phyloP scores from a whole-genome alignment of 2,113 vertebrate genomes.

The Carlito syrichta region DNA sequence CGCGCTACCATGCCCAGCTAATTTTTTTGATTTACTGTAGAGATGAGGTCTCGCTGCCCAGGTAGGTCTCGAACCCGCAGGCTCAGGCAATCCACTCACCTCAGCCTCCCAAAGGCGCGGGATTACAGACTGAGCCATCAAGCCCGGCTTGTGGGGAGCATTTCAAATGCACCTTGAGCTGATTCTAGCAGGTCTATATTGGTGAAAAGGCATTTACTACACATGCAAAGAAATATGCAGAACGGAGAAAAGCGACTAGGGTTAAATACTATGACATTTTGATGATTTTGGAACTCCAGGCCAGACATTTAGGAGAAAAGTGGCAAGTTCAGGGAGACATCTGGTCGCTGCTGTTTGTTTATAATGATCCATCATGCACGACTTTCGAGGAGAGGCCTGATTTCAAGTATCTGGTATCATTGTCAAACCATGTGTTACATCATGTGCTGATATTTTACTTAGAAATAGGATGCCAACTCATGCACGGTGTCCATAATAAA shows the following conservation, averaged over 20 bases:
- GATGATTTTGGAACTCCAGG: not conserved
- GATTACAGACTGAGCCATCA: too few species aligned
- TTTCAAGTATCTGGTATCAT: not conserved
- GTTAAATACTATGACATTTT: not conserved
- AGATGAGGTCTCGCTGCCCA: too few species aligned
- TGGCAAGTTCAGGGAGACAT: not conserved
- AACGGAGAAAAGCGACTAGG: not conserved
- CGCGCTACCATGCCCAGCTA: too few species aligned
- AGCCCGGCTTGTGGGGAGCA: too few species aligned
- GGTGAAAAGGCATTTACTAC: conserved; percentile 36
- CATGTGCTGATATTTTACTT: not conserved
- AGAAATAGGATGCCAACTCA: not conserved
- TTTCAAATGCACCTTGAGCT: not conserved
- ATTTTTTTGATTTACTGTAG: too few species aligned
- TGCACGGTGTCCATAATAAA: not conserved
- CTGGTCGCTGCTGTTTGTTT: not conserved
- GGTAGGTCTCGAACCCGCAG: too few species aligned
- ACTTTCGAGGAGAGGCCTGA: not conserved
- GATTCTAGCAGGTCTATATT: not conserved
- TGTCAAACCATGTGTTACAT: not conserved
- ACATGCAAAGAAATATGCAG: not conserved
- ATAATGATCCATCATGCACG: not conserved
- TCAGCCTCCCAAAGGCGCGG: too few species aligned
- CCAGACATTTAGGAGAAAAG: conserved; percentile 26
- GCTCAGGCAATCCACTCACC: too few species aligned